Percentiles rank a stretch among this genome's conserved stretches.
These are phyloP conservation scores for Asobara japonica DNA, from an alignment of 1,140 invertebrate species.

Conservation along the genomic window DNA sequence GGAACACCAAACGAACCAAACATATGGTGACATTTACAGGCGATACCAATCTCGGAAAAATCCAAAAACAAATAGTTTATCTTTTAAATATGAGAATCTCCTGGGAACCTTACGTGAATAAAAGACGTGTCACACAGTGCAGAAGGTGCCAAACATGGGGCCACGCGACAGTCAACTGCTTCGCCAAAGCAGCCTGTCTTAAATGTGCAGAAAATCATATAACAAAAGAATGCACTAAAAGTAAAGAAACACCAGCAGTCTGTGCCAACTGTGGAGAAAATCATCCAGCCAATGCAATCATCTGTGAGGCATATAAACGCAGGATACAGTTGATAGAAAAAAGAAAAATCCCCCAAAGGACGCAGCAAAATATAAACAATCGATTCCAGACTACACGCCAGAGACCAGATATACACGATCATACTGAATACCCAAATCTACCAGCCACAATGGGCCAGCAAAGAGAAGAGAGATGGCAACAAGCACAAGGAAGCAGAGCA, in stretches of 20 bases:
- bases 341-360: not conserved
- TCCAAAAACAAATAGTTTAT: conserved; percentile 8
- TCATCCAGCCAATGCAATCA: not conserved
- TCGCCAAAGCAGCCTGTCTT: not conserved
- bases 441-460: too few species aligned
- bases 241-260: not conserved
- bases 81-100: conserved; percentile 31
- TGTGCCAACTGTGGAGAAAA: not conserved
- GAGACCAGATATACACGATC: not conserved
- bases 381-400: not conserved
- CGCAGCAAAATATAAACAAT: not conserved
- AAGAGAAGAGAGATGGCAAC: too few species aligned
- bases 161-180: not conserved
- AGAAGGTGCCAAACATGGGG: not conserved
- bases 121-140: not conserved
- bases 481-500: too few species aligned
- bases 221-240: not conserved
- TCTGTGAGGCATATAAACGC: not conserved
- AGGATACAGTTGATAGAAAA: not conserved
- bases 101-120: conserved; percentile 33
- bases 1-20: not conserved
- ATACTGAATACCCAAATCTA: too few species aligned
- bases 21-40: conserved; percentile 31
- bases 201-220: not conserved
- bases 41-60: conserved; percentile 15